Conservation (phyloP, 1,140 invertebrate genomes). For the Phymorhynchus buccinoides region DNA sequence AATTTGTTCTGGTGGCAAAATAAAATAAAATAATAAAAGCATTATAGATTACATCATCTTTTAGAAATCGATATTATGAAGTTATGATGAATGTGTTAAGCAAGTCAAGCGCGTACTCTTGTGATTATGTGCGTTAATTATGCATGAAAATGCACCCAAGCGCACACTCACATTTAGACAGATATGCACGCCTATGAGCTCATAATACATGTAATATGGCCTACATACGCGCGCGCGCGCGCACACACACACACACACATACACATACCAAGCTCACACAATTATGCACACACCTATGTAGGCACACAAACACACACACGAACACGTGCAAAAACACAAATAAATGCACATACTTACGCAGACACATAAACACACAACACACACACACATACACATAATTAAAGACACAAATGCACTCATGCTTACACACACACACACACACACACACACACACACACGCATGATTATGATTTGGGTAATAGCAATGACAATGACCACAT, state of each 20-base stretch:
- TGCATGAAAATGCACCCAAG: neutral
- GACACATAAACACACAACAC: neutral
- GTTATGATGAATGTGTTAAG: too few relatives aligned
- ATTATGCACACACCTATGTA: neutral
- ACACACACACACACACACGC: neutral
- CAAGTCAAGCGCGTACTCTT: too few relatives aligned
- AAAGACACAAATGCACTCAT: too few relatives aligned
- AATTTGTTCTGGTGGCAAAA: constrained; percentile 26
- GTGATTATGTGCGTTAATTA: neutral
- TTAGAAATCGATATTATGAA: too few relatives aligned
- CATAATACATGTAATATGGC: neutral
- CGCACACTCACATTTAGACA: neutral
- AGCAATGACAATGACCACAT: neutral
- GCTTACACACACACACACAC: neutral
- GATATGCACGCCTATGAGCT: too few relatives aligned
- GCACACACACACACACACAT: neutral
- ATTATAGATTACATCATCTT: too few relatives aligned
- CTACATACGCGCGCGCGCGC: neutral
- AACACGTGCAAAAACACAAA: neutral
- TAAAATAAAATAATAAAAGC: neutral
- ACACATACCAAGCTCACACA: neutral
- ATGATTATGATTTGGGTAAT: too few relatives aligned
- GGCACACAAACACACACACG: neutral
- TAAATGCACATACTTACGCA: neutral
- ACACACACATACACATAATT: neutral